phyloP scores from a whole-genome alignment of 1,140 invertebrate genomes.

The Conopomorpha cramerella region DNA sequence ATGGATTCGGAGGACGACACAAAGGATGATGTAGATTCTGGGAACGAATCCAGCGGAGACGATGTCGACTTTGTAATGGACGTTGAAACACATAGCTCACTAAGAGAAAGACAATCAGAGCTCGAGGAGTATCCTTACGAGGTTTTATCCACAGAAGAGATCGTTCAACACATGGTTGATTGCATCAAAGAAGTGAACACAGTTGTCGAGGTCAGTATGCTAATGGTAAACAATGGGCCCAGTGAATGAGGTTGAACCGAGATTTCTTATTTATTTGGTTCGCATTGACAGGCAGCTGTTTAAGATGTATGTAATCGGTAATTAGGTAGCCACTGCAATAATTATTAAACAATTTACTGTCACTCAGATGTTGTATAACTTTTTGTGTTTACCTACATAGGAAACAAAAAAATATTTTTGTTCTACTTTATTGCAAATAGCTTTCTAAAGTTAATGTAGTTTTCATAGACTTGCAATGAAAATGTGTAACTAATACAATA shows the following conservation, averaged over 20 bases:
- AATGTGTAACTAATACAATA: too few relatives aligned
- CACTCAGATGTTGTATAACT: too few relatives aligned
- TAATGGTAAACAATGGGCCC: slow-evolving; percentile 51
- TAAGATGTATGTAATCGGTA: too few relatives aligned
- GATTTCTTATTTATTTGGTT: too few relatives aligned
- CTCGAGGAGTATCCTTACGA: slow-evolving; percentile 92
- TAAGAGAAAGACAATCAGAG: slow-evolving; percentile 78
- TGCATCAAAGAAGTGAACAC: slow-evolving; percentile 94
- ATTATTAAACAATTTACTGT: too few relatives aligned
- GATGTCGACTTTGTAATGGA: slow-evolving; percentile 91
- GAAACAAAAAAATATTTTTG: too few relatives aligned
- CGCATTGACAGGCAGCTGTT: too few relatives aligned
- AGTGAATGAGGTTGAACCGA: slow-evolving; percentile 49
- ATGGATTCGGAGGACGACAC: slow-evolving; percentile 94
- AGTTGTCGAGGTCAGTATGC: slow-evolving; percentile 77
- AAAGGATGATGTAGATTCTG: slow-evolving; percentile 85
- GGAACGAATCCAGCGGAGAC: slow-evolving; percentile 89
- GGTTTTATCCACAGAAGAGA: slow-evolving; percentile 93
- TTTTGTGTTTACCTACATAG: too few relatives aligned
- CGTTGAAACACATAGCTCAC: slow-evolving; percentile 77
- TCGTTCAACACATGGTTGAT: slow-evolving; percentile 96
- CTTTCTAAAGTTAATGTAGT: too few relatives aligned
- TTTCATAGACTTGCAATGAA: too few relatives aligned
- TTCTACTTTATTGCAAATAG: too few relatives aligned
- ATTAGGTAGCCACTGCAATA: too few relatives aligned